These are phyloP conservation scores for Halcyon chelicuti DNA, from an alignment of 2,797 vertebrate genomes.

Conservation along the genomic window DNA sequence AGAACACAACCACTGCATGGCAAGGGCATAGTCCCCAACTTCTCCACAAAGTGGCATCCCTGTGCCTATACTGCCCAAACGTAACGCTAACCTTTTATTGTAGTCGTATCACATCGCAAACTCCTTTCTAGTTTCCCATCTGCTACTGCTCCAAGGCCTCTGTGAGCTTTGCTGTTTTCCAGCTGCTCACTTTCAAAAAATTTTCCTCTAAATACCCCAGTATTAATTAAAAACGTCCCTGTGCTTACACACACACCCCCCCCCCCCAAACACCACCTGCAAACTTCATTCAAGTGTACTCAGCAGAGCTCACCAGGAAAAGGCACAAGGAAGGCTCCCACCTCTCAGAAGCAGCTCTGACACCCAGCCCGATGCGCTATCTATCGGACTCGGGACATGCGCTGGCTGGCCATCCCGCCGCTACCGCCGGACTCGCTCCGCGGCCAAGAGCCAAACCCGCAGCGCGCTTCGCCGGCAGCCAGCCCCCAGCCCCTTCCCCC, in stretches of 20 bases:
- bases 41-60: not conserved
- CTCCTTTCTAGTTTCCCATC: not conserved
- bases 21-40: not conserved
- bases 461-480: not conserved
- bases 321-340: not conserved
- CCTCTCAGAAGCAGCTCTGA: not conserved
- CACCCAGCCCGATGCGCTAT: accelerated
- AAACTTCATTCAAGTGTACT: not conserved
- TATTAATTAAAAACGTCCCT: not conserved
- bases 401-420: not conserved
- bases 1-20: accelerated
- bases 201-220: not conserved
- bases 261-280: not conserved
- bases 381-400: not conserved
- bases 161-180: not conserved
- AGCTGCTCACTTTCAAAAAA: not conserved
- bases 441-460: not conserved
- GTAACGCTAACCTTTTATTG: not conserved
- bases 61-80: not conserved
- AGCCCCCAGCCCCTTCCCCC: not conserved
- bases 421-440: not conserved
- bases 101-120: not conserved
- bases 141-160: not conserved
- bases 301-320: not conserved
- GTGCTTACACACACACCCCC: not conserved